Conservation (phyloP, 1,140 invertebrate genomes). For the Carposina sasakii region DNA sequence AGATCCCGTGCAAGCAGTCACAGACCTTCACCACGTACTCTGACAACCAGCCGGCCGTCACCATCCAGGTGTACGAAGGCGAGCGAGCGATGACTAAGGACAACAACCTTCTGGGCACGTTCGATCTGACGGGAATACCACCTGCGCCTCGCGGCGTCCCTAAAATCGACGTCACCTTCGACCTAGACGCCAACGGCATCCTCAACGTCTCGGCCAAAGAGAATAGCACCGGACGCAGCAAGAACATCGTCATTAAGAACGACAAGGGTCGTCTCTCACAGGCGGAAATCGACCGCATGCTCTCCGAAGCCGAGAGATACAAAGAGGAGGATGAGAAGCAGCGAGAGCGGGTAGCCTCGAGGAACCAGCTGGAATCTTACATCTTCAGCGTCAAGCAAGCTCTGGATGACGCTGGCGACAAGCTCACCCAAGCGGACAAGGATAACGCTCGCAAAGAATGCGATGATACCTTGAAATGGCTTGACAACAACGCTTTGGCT, state of each 20-base stretch:
- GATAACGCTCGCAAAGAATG: slow-evolving; percentile 71
- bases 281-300: slow-evolving; percentile 92
- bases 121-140: slow-evolving; percentile 83
- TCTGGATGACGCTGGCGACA: slow-evolving; percentile 29
- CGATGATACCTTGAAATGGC: slow-evolving; percentile 63
- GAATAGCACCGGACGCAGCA: slow-evolving; percentile 78
- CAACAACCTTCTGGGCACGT: slow-evolving; percentile 82
- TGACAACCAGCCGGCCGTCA: slow-evolving; percentile 79
- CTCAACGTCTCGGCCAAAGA: slow-evolving; percentile 74
- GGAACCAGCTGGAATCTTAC: slow-evolving; percentile 86
- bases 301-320: slow-evolving; percentile 80
- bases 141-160: slow-evolving; percentile 84
- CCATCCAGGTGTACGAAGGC: slow-evolving; percentile 77
- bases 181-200: slow-evolving; percentile 79
- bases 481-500: slow-evolving; percentile 76
- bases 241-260: slow-evolving; percentile 88
- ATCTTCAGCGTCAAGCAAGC: slow-evolving; percentile 83
- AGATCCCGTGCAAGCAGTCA: slow-evolving; percentile 74
- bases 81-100: slow-evolving; percentile 82
- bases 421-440: slow-evolving; percentile 75
- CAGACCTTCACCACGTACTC: slow-evolving; percentile 76
- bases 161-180: slow-evolving; percentile 79
- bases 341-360: slow-evolving; percentile 77
- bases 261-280: slow-evolving; percentile 91
- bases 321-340: slow-evolving; percentile 78